Evolutionary conservation across 2,113 vertebrate species (phyloP), one percentile per base, ranked within the genome.

Genomic region (Engraulis encrasicolus): DNA sequence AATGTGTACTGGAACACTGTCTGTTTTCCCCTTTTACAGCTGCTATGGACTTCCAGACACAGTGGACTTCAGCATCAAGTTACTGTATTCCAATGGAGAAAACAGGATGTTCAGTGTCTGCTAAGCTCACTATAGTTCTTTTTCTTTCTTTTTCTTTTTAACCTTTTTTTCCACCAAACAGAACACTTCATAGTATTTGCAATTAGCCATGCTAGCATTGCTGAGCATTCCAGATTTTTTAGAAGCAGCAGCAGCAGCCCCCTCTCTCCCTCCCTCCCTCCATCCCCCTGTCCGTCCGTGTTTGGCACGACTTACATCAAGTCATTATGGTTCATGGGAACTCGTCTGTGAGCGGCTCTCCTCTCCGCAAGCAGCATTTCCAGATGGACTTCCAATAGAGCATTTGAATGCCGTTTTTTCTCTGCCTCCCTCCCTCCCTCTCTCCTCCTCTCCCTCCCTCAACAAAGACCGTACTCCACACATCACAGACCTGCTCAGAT

Each of bases 311-410:
- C 50, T 58, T 81, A 84, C 86, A 85, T 82, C 82, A 84, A 85
- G 86, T 81, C 79, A 81, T 89, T 88, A 88, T 79, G 82, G 84
- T 87, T 80, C 37, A 85, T 88, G 88, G 84, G 85, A 85, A 88
- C 84, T 87, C 81, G 78, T 66, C 88, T 83, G 86, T 61, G 71
- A 84, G 81, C 82, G 82, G 81, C 84, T 83, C 84, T 81, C 52
- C 84, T 83, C 84, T 81, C 52, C 77, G 58, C 82, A 34, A 88
- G 89, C 86, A 83, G 38, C 83, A 85, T 91, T 90, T 90, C 89
- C 90, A 91, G 90, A 87, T 88, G 86, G 86, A 83, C 78, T 84
- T 81, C 86, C 87, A 88, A 89, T 89, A 81, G 88, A 90, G 85
- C 78, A 85, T 85, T 85, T 85, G 83, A 90, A 85, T 83, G 79